Evolutionary conservation across 2,888 invertebrate genomes (phyloP), one percentile per base, ranked within the genome.

Genomic region (Xiphydria camelus): DNA sequence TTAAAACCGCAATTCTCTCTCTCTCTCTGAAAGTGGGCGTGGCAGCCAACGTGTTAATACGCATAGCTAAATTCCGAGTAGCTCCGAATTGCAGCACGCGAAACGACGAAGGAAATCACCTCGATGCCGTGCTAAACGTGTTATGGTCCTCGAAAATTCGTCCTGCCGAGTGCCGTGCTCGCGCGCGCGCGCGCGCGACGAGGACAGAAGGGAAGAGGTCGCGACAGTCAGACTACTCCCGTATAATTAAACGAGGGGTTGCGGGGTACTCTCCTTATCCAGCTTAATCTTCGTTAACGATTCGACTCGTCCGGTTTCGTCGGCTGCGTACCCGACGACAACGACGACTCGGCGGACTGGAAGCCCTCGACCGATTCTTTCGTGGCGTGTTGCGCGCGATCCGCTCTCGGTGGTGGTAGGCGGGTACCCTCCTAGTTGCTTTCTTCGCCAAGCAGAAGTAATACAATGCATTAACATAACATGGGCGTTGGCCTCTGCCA

Each of bases 401-500:
- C n/a, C n/a, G n/a, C n/a, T n/a, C n/a, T n/a, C 12, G 29, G 15
- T 12, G 29, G 29, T 2, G 29, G 29, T 29, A 15, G n/a, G n/a
- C n/a, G n/a, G n/a, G n/a, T n/a, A n/a, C n/a, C n/a, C n/a, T n/a
- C 29, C 29, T 29, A 29, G 29, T 29, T 29, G 15, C 29, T 6
- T 29, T n/a, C n/a, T n/a, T 29, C 29, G 29, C 29, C 29, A 39
- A 26, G 42, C 25, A 25, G 35, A 26, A 42, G 26, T 37, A 42
- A 42, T 35, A 48, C 41, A 45, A 58, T 55, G 55, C 57, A 70
- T 70, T 68, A 70, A 66, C 68, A 68, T 68, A 66, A 66, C 61
- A 64, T 69, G 69, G 69, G 68, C 70, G 68, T 70, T 66, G 68
- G 65, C 66, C 53, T 43, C 47, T 39, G 56, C 61, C 68, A 58